These are phyloP conservation scores for Cerastis leucographa DNA, from an alignment of 2,888 invertebrate species.

Conservation along the genomic window DNA sequence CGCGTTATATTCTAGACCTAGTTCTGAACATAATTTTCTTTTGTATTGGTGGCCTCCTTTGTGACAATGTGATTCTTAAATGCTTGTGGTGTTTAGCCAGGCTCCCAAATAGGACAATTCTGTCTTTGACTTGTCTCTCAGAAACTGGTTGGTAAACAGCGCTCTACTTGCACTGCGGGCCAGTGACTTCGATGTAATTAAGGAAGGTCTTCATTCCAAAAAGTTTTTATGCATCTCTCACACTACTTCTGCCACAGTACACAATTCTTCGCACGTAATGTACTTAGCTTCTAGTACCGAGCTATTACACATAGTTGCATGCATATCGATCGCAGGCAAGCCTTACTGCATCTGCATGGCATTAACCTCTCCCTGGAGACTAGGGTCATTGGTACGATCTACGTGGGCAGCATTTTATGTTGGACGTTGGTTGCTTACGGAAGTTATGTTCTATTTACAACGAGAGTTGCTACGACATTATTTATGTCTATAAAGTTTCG, in stretches of 20 bases:
- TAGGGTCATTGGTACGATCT: conserved; percentile 37
- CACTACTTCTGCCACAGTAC: not conserved
- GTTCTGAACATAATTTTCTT: not conserved
- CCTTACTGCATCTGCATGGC: conserved; percentile 15
- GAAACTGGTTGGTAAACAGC: not conserved
- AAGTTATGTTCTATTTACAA: conserved; percentile 25
- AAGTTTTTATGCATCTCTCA: not conserved
- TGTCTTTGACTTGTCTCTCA: not conserved
- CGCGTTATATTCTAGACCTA: not conserved
- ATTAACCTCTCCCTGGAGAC: conserved; percentile 25
- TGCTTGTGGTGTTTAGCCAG: not conserved
- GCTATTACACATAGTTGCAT: not conserved
- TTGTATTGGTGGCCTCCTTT: not conserved
- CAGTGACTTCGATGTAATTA: not conserved
- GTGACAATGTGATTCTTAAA: not conserved
- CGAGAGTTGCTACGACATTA: not conserved
- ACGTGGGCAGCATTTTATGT: conserved; percentile 38
- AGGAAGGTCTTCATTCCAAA: not conserved
- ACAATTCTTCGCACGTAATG: not conserved
- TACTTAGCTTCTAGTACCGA: not conserved
- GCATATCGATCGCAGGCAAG: conserved; percentile 17
- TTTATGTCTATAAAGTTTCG: not conserved
- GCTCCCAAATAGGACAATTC: not conserved
- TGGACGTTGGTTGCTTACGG: conserved; percentile 26
- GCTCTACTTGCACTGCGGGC: no score